A percentile compares a stretch with the other conserved stretches of the same genome.
Conservation (phyloP, 64 coral and sea anemone species). For the Dendrophyllia cribrosa region DNA sequence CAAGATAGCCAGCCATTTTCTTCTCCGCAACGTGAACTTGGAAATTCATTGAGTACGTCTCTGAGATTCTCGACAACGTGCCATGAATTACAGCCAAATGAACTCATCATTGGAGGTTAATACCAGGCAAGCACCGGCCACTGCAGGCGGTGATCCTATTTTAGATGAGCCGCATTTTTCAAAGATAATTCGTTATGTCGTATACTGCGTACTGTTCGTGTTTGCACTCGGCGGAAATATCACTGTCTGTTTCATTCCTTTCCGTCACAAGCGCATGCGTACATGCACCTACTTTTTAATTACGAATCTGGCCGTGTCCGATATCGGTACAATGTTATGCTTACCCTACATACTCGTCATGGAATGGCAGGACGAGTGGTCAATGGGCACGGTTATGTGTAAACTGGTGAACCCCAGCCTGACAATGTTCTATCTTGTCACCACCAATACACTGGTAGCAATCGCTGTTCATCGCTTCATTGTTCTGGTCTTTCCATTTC, state of each 20-base stretch:
- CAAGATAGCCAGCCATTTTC: too few relatives aligned
- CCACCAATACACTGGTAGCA: slow-evolving; percentile 67
- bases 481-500: slow-evolving; percentile 65
- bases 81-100: slow-evolving; percentile 4
- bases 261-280: slow-evolving; percentile 61
- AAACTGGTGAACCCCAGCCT: slow-evolving; percentile 67
- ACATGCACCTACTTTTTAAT: slow-evolving; percentile 70
- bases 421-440: slow-evolving; percentile 75
- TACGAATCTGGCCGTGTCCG: slow-evolving; percentile 74
- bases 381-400: slow-evolving; percentile 45
- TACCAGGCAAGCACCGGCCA: not conserved
- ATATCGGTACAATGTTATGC: slow-evolving; percentile 68
- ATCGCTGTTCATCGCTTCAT: slow-evolving; percentile 72
- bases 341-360: slow-evolving; percentile 42
- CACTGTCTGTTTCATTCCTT: slow-evolving; percentile 41
- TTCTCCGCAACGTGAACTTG: too few relatives aligned
- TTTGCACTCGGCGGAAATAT: slow-evolving; percentile 63
- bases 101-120: slow-evolving; percentile 23
- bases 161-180: slow-evolving; percentile 40
- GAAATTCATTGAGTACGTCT: not conserved
- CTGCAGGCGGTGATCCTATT: not conserved
- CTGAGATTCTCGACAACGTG: not conserved
- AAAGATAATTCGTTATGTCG: slow-evolving; percentile 51
- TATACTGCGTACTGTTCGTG: slow-evolving; percentile 24
- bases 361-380: slow-evolving; percentile 33